These are phyloP conservation scores for Colletes collaris DNA, from an alignment of 2,888 invertebrate species.

Conservation along the genomic window DNA sequence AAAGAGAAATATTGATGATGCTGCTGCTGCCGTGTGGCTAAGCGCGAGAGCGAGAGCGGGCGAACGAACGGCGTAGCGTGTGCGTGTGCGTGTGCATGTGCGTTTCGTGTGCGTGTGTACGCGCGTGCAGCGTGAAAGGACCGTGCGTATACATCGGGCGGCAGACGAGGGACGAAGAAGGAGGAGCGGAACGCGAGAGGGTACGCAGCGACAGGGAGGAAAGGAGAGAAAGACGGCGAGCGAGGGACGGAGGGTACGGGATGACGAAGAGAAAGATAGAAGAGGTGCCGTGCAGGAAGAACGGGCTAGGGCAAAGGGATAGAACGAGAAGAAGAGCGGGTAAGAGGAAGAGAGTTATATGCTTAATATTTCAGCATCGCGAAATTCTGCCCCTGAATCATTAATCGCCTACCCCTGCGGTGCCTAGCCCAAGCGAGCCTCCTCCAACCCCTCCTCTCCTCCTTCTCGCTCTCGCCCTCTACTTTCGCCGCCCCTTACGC, in stretches of 20 bases:
- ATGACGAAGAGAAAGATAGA: conserved; percentile 58
- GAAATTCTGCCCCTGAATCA: conserved; percentile 80
- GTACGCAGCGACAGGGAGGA: conserved; percentile 37
- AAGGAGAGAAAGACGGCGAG: conserved; percentile 18
- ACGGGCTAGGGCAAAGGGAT: conserved; percentile 46
- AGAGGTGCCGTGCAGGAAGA: conserved; percentile 43
- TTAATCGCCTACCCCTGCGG: conserved; percentile 74
- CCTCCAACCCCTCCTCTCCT: conserved; percentile 21
- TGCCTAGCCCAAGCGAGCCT: conserved; percentile 63
- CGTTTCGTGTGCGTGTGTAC: conserved; percentile 56
- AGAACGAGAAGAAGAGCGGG: conserved; percentile 24
- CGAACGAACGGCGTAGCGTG: conserved; percentile 32
- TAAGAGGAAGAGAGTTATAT: conserved; percentile 72
- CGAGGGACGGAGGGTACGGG: conserved; percentile 28
- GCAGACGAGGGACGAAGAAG: conserved; percentile 52
- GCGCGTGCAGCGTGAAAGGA: conserved; percentile 63
- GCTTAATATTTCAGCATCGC: conserved; percentile 80
- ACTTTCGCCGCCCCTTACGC: conserved; percentile 30
- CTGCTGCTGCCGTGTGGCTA: conserved; percentile 68
- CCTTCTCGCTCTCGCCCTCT: conserved; percentile 44
- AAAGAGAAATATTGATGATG: conserved; percentile 86
- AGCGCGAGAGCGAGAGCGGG: conserved; percentile 53
- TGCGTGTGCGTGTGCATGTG: conserved; percentile 59
- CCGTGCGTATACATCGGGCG: conserved; percentile 62
- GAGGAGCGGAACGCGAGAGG: conserved; percentile 43